phyloP scores from a whole-genome alignment of 1,140 invertebrate species.

The Diuraphis noxia region DNA sequence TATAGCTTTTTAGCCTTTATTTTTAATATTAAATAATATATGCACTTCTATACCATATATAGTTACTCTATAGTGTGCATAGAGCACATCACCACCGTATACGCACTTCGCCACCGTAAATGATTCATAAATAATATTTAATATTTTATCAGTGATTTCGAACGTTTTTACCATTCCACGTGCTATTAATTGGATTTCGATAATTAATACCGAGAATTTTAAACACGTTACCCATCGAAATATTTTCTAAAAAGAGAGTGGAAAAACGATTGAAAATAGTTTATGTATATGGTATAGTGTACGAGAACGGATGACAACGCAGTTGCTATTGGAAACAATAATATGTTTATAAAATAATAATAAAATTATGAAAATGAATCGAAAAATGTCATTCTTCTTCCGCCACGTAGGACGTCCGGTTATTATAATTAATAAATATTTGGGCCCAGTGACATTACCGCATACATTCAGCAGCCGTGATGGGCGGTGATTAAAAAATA shows the following conservation, averaged over 20 bases:
- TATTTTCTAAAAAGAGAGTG: neutral
- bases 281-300: neutral
- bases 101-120: neutral
- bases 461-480: neutral
- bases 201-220: slow-evolving; percentile 5
- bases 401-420: slow-evolving; percentile 9
- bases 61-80: neutral
- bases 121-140: neutral
- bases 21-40: no score
- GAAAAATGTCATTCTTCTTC: slow-evolving; percentile 33
- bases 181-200: neutral
- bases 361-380: slow-evolving; percentile 23
- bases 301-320: neutral
- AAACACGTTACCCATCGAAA: neutral
- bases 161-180: neutral
- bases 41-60: neutral
- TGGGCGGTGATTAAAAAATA: neutral
- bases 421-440: slow-evolving; percentile 28
- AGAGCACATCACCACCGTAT: neutral
- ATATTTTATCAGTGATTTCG: neutral
- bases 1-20: no score
- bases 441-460: neutral
- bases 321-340: slow-evolving; percentile 1
- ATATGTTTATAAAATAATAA: slow-evolving; percentile 4
- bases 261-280: neutral